Conservation (phyloP, 2,888 invertebrate genomes). For the Malthinus flaveolus region DNA sequence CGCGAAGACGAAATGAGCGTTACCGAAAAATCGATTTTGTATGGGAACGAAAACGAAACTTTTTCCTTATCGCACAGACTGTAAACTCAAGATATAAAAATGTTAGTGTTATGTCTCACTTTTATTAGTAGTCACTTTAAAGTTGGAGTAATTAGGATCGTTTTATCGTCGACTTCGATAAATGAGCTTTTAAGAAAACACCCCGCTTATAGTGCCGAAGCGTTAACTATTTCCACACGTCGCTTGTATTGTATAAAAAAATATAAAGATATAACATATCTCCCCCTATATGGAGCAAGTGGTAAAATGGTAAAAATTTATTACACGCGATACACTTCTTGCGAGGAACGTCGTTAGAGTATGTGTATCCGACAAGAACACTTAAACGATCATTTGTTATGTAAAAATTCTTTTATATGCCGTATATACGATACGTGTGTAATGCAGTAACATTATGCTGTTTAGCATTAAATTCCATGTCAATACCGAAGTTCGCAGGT, state of each 20-base stretch:
- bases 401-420: conserved; percentile 31
- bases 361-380: too few relatives aligned
- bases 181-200: conserved; percentile 32
- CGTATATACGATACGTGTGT: conserved; percentile 24
- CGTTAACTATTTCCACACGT: conserved; percentile 15
- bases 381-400: conserved; percentile 18
- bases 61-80: too few relatives aligned
- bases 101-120: neutral
- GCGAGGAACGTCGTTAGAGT: neutral
- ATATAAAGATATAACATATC: too few relatives aligned
- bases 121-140: conserved; percentile 19
- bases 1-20: too few relatives aligned
- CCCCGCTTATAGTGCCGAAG: conserved; percentile 32
- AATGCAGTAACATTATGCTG: conserved; percentile 32
- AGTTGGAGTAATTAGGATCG: conserved; percentile 23
- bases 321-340: too few relatives aligned
- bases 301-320: too few relatives aligned
- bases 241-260: too few relatives aligned
- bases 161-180: conserved; percentile 26
- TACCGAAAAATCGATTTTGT: neutral
- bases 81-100: too few relatives aligned
- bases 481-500: conserved; percentile 26
- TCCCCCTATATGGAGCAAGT: too few relatives aligned
- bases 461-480: conserved; percentile 37
- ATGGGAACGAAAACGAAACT: too few relatives aligned